phyloP scores from a whole-genome alignment of 1,140 invertebrate genomes.

The Anoplolepis gracilipes region DNA sequence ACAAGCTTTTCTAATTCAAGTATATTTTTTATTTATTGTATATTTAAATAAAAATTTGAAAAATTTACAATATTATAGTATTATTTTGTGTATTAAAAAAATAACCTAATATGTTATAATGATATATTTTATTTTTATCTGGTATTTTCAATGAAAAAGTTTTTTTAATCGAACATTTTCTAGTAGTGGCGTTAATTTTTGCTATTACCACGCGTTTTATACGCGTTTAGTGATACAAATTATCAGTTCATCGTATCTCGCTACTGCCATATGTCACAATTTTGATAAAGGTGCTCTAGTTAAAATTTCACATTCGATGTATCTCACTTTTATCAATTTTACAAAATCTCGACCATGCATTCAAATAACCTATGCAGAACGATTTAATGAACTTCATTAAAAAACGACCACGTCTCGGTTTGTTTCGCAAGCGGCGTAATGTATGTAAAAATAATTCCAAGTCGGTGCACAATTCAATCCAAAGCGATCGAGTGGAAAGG shows the following conservation, averaged over 20 bases:
- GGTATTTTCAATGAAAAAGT: background rate
- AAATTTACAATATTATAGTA: background rate
- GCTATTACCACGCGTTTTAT: background rate
- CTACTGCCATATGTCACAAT: background rate
- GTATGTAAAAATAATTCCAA: constrained; percentile 61
- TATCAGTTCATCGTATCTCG: background rate
- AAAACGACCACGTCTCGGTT: background rate
- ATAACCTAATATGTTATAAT: background rate
- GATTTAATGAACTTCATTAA: constrained; percentile 13
- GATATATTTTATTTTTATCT: background rate
- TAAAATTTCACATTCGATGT: background rate
- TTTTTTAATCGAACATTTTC: background rate
- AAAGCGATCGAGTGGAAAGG: constrained; percentile 29
- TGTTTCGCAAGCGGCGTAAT: constrained; percentile 38
- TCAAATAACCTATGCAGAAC: background rate
- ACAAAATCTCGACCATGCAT: too few species aligned
- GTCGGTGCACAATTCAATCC: constrained; percentile 39
- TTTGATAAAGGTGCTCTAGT: background rate
- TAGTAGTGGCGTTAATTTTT: background rate
- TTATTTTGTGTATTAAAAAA: constrained; percentile 11
- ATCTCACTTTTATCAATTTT: background rate
- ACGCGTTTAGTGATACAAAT: background rate
- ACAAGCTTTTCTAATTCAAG: background rate
- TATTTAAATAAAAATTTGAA: background rate
- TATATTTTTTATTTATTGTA: background rate